Evolutionary conservation across 2,888 invertebrate genomes (phyloP).

Genomic region (Drosophila antonietae): DNA sequence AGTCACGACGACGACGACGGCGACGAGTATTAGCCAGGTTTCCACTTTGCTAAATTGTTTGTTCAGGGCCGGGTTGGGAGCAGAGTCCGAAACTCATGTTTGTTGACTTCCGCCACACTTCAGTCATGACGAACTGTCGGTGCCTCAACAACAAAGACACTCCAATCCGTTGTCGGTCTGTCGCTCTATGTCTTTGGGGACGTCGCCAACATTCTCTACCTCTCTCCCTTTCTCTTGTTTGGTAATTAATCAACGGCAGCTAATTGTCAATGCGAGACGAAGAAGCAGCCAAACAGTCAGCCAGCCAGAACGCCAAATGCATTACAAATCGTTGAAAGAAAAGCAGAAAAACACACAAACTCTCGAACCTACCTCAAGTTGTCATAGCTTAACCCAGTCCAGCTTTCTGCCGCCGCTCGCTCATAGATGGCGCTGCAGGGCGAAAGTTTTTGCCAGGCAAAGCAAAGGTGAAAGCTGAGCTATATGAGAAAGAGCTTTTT

Average conservation of each 20-base stretch:
- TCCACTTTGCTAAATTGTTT: constrained; percentile 71
- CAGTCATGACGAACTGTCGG: constrained; percentile 24
- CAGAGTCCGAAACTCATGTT: neutral
- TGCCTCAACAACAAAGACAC: neutral
- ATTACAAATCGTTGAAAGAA: constrained; percentile 53
- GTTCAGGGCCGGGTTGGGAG: constrained; percentile 25
- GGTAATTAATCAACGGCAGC: constrained; percentile 68
- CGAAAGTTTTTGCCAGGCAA: constrained; percentile 42
- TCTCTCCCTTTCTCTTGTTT: constrained; percentile 8
- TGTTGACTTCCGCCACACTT: constrained; percentile 43
- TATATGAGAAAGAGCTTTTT: constrained; percentile 27
- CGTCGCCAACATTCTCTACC: too few relatives aligned
- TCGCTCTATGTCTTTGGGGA: too few relatives aligned
- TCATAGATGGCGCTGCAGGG: constrained; percentile 56
- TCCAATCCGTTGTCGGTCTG: too few relatives aligned
- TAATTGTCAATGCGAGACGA: constrained; percentile 65
- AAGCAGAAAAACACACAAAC: neutral
- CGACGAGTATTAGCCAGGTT: constrained; percentile 22
- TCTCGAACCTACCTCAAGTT: constrained; percentile 66
- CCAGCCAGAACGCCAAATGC: constrained; percentile 51
- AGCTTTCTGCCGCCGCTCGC: constrained; percentile 11
- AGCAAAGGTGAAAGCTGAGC: constrained; percentile 44
- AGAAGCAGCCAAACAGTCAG: constrained; percentile 9
- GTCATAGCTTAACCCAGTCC: constrained; percentile 41
- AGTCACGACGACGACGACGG: constrained; percentile 30